A percentile compares a stretch with the other conserved stretches of the same genome.
Evolutionary conservation across 92 coral and sea anemone genomes (phyloP).

Genomic region (Ricordea florida): DNA sequence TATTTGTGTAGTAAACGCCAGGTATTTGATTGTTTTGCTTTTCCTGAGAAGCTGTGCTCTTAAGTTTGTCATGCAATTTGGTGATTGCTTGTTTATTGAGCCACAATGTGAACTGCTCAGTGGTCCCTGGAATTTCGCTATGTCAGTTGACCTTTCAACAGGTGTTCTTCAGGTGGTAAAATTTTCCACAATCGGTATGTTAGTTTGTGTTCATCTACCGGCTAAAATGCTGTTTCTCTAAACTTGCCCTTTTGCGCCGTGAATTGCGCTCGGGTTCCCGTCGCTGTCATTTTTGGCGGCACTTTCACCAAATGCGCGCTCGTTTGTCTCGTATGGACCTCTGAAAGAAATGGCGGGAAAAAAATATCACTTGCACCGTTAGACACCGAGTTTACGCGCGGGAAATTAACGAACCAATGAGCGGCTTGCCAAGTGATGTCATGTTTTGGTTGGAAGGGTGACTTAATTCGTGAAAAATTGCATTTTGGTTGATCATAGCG

Average conservation of each 20-base stretch:
- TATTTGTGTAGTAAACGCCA: background rate
- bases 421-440: constrained; percentile 83
- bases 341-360: background rate
- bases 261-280: no score
- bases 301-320: no score
- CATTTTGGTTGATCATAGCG: constrained; percentile 81
- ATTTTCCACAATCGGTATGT: constrained; percentile 22
- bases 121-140: constrained; percentile 15
- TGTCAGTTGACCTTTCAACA: background rate
- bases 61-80: background rate
- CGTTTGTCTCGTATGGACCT: no score
- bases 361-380: background rate
- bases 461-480: constrained; percentile 84
- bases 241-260: no score
- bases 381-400: constrained; percentile 46
- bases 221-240: no score
- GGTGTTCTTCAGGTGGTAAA: constrained; percentile 26
- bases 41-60: no score
- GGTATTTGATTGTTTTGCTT: constrained; percentile 14
- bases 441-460: constrained; percentile 74
- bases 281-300: no score
- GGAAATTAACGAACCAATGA: constrained; percentile 66
- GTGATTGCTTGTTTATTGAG: no score
- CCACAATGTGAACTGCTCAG: no score
- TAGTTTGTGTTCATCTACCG: constrained; percentile 9